A percentile compares a stretch with the other conserved stretches of the same genome.
These are phyloP conservation scores for Drosophila rhopaloa DNA, from an alignment of 1,140 invertebrate genomes.

Conservation along the genomic window DNA sequence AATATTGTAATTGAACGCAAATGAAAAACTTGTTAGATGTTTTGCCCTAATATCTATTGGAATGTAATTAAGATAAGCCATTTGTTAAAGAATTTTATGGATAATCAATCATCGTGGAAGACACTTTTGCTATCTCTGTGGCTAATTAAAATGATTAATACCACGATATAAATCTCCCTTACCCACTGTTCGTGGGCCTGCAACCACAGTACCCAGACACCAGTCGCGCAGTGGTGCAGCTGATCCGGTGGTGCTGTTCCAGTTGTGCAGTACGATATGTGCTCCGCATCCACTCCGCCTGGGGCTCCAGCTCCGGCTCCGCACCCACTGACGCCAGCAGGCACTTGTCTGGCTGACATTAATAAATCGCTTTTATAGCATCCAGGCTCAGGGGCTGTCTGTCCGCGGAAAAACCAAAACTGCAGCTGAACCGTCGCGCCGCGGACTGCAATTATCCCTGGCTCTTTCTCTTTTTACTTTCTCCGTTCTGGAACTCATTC, in stretches of 20 bases:
- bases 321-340: conserved; percentile 59
- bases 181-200: not conserved
- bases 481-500: conserved; percentile 7
- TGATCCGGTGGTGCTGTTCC: conserved; percentile 6
- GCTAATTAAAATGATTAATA: not conserved
- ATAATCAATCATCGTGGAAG: too few species aligned
- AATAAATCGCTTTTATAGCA: conserved; percentile 82
- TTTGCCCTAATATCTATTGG: too few species aligned
- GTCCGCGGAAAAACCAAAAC: conserved; percentile 44
- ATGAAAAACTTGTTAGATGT: too few species aligned
- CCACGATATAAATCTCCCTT: not conserved
- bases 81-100: too few species aligned
- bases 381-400: conserved; percentile 28
- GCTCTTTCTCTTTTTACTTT: conserved; percentile 7
- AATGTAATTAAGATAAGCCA: too few species aligned
- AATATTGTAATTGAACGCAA: too few species aligned
- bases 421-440: conserved; percentile 47
- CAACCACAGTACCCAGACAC: conserved; percentile 19
- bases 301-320: conserved; percentile 5
- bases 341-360: conserved; percentile 81
- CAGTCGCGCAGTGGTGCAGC: conserved; percentile 1
- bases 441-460: conserved; percentile 34
- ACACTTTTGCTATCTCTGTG: too few species aligned
- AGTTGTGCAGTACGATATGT: conserved; percentile 12
- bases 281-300: conserved; percentile 11